phyloP scores from a whole-genome alignment of 1,140 invertebrate species.

The Bacillus rossius region DNA sequence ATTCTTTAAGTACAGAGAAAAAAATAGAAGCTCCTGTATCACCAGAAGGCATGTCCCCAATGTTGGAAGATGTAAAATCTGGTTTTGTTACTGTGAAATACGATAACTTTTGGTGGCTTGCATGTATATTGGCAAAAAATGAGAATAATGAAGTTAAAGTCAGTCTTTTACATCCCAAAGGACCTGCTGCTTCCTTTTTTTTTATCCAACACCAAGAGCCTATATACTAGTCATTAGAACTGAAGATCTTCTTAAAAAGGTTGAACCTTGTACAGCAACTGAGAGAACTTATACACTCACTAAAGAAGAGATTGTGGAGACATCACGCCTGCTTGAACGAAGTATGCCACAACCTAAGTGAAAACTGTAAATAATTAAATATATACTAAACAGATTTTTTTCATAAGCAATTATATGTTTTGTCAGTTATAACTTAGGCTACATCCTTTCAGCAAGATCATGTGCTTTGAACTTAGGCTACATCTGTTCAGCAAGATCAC shows the following conservation, averaged over 20 bases:
- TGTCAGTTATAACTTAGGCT: too few relatives aligned
- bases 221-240: slow-evolving; percentile 4
- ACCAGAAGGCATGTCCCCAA: background rate
- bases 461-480: too few relatives aligned
- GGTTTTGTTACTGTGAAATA: background rate
- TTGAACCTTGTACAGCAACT: slow-evolving; percentile 2
- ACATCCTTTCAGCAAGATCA: too few relatives aligned
- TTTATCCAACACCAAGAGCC: slow-evolving; percentile 7
- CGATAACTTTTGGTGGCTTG: slow-evolving; percentile 1
- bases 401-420: too few relatives aligned
- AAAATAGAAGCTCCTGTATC: background rate
- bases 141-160: slow-evolving; percentile 14
- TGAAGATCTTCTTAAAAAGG: slow-evolving; percentile 5
- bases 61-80: background rate
- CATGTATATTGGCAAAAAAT: background rate
- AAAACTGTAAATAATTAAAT: too few relatives aligned
- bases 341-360: too few relatives aligned
- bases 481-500: too few relatives aligned
- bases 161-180: slow-evolving; percentile 10
- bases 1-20: background rate
- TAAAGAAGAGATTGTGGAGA: background rate
- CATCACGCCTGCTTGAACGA: too few relatives aligned
- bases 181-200: slow-evolving; percentile 13
- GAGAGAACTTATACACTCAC: background rate
- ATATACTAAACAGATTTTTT: too few relatives aligned